Conservation (phyloP, 2,888 invertebrate genomes). For the Philereme transversata region DNA sequence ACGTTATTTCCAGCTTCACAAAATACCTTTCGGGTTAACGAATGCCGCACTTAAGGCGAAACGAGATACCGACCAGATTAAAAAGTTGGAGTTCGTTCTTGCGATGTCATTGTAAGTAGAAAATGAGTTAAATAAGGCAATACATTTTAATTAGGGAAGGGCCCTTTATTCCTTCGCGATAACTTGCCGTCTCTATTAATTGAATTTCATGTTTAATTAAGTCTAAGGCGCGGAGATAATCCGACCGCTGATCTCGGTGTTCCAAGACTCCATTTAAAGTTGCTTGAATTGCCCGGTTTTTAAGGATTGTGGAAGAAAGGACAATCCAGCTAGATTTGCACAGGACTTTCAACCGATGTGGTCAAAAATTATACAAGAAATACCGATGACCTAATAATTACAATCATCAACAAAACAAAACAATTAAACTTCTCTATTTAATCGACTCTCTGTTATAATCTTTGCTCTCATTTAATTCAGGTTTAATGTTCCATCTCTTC, state of each 20-base stretch:
- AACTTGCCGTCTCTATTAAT: slow-evolving; percentile 81
- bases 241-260: slow-evolving; percentile 66
- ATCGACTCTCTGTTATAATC: too few species aligned
- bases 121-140: slow-evolving; percentile 85
- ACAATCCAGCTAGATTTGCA: background rate
- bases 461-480: too few species aligned
- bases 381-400: too few species aligned
- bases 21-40: slow-evolving; percentile 37
- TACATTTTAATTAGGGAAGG: slow-evolving; percentile 83
- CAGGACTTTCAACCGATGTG: too few species aligned
- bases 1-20: slow-evolving; percentile 33
- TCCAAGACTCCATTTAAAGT: slow-evolving; percentile 61
- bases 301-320: slow-evolving; percentile 33
- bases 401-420: too few species aligned
- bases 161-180: slow-evolving; percentile 81
- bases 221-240: slow-evolving; percentile 68
- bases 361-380: too few species aligned
- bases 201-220: slow-evolving; percentile 84
- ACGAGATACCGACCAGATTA: slow-evolving; percentile 75
- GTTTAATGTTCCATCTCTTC: too few species aligned
- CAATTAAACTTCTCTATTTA: too few species aligned
- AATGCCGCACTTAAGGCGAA: slow-evolving; percentile 58
- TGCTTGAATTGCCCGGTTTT: slow-evolving; percentile 54
- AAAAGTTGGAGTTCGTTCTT: slow-evolving; percentile 81
- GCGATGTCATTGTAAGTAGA: slow-evolving; percentile 82